Conservation (phyloP, 2,888 invertebrate species). For the Eilema depressum region DNA sequence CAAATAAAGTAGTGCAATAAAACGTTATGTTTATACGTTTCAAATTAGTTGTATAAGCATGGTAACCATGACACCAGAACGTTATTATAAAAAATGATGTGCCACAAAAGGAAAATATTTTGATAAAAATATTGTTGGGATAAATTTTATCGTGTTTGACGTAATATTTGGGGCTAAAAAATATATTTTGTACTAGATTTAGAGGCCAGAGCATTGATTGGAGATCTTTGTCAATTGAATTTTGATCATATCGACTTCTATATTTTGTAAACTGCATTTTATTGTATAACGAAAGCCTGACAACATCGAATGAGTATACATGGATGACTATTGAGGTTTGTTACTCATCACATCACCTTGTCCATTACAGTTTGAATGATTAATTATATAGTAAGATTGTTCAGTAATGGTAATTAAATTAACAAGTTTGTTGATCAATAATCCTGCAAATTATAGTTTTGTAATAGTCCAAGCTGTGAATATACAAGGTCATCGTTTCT, state of each 20-base stretch:
- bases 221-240: constrained; percentile 19
- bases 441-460: too few relatives aligned
- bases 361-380: not conserved
- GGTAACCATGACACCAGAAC: not conserved
- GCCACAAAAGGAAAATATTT: constrained; percentile 11
- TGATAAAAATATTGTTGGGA: constrained; percentile 14
- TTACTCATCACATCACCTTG: not conserved
- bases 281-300: not conserved
- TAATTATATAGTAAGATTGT: not conserved
- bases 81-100: constrained; percentile 1
- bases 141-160: constrained; percentile 18
- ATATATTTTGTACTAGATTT: constrained; percentile 22
- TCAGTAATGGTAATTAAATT: not conserved
- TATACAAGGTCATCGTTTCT: not conserved
- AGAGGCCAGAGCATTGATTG: constrained; percentile 28
- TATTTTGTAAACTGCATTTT: not conserved
- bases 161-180: constrained; percentile 25
- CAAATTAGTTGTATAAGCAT: not conserved
- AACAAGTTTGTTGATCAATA: not conserved
- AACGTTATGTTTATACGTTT: not conserved
- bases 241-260: not conserved
- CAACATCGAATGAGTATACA: not conserved
- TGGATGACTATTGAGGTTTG: not conserved
- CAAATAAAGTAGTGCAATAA: not conserved
- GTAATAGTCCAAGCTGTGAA: too few relatives aligned